Conservation (phyloP, 2,888 invertebrate species). For the Cosmia pyralina region DNA sequence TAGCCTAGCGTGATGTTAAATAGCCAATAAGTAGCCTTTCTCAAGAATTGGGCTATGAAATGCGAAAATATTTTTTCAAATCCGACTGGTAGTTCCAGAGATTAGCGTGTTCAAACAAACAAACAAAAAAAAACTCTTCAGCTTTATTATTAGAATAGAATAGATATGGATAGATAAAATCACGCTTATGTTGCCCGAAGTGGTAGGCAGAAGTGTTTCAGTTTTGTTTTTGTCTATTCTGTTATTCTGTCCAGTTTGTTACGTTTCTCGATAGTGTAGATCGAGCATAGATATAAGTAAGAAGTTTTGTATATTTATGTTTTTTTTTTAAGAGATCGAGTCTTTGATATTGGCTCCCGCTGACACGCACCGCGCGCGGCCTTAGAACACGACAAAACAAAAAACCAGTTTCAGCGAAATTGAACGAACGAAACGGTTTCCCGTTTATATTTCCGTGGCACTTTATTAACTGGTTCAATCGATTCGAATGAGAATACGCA, state of each 20-base stretch:
- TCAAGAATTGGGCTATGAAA: no score
- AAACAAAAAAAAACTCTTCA: no score
- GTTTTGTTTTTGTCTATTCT: slow-evolving; percentile 17
- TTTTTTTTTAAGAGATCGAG: neutral
- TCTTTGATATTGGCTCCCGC: slow-evolving; percentile 48
- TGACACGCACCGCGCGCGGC: slow-evolving; percentile 20
- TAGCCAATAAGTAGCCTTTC: no score
- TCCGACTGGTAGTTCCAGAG: no score
- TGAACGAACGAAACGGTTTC: slow-evolving; percentile 2
- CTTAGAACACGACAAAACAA: slow-evolving; percentile 39
- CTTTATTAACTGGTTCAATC: slow-evolving; percentile 9
- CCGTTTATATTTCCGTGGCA: slow-evolving; percentile 13
- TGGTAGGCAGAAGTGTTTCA: neutral
- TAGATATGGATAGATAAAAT: no score
- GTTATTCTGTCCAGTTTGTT: slow-evolving; percentile 14
- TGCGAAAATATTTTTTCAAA: no score
- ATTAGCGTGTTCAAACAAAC: no score
- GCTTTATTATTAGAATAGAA: no score
- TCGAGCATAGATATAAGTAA: slow-evolving; percentile 8
- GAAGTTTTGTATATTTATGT: no score
- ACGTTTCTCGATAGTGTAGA: slow-evolving; percentile 31
- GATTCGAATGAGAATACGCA: neutral
- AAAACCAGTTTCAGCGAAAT: slow-evolving; percentile 26
- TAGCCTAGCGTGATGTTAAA: no score
- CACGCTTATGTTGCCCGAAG: neutral